Base-by-base conservation (phyloP, 2,797 vertebrate genomes). In the Danio albolineatus region DNA sequence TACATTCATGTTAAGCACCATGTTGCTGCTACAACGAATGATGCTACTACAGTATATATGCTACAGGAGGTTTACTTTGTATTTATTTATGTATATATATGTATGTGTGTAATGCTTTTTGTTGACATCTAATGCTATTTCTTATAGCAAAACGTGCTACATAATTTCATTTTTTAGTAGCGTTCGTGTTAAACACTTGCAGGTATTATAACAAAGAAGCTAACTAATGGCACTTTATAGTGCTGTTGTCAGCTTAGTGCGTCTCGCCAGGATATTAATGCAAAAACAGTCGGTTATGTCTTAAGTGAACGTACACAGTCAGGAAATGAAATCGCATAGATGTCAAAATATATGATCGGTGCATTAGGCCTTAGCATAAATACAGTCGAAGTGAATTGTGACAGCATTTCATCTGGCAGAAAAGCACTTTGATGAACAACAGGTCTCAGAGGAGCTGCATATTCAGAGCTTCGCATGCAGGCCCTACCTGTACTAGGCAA, bases 371-470 rank as follows among this genome's bases (percentile, higher is more conserved):
- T 21, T 21, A 56, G 53, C 64, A 19, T 38, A 48, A 57, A 69
- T 59, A 10, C 21, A 60, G 12, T 17, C 1, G 17, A 59, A 59
- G 19, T 44, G n/a, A 65, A 46, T 65, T 65, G 17, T 57, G 62
- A 57, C 61, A 39, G 21, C 48, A 39, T 36, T 48, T 60, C n/a
- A 1, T 56, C 21, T 67, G 28, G 21, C 57, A 51, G 46, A 2
- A 64, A 78, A 75, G 70, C 66, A 79, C 61, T 66, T 79, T 81
- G 71, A 73, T 66, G 81, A 81, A 76, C 57, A 78, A 10, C 53
- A 67, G 71, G 39, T 76, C 73, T 65, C 49, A n/a, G 62, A 44
- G 38, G 48, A 66, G 74, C 49, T 5, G 5, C 17, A 4, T 28
- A 41, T 54, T 60, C 48, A 17, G 38, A 39, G 73, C 51, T 43